Evolutionary conservation across 2,888 invertebrate species (phyloP), one percentile per base, ranked within the genome.

Genomic region (Poecilus cupreus): DNA sequence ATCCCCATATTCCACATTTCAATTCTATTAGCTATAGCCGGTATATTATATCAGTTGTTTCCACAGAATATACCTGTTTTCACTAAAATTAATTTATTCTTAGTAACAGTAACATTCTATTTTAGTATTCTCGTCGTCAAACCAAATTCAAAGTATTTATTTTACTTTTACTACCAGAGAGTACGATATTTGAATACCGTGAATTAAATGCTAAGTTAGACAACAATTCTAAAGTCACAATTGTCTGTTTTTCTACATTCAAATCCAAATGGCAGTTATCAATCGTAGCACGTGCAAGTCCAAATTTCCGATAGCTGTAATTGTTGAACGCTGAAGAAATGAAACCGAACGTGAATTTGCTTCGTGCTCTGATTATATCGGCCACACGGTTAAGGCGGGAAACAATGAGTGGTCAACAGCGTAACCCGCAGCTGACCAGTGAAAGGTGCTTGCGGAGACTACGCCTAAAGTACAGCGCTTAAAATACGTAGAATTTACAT

Each of bases 31-130:
- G 10, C 2, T 10, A 0, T 2, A 20, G 18, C 13, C 8, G 18
- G 22, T 54, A 18, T 20, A 18, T 54, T 13, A 18, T 54, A 18
- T 54, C 22, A 54, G 18, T 54, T 54, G 20, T 20, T 22, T 54
- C 54, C 6, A 13, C 16, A 3, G 11, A 43, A 46, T 22, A 43
- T 72, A 72, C 46, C 46, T 20, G 72, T 43, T 72, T 72, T 72
- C 72, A 20, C 72, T 43, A 72, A 32, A 54, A 54, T 72, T 20
- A 72, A 72, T 72, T 72, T 72, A 72, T 72, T 72, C 64, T 72
- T 46, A 72, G 46, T 46, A 46, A 72, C 13, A 18, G 20, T n/a
- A 72, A 24, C 26, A 60, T 54, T 10, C 64, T 68, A 37, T 10
- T 68, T 68, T 68, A 13, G 37, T 20, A 68, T 68, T 68, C 64